phyloP scores from a whole-genome alignment of 2,797 vertebrate genomes.

The Paramormyrops hopkinsi region DNA sequence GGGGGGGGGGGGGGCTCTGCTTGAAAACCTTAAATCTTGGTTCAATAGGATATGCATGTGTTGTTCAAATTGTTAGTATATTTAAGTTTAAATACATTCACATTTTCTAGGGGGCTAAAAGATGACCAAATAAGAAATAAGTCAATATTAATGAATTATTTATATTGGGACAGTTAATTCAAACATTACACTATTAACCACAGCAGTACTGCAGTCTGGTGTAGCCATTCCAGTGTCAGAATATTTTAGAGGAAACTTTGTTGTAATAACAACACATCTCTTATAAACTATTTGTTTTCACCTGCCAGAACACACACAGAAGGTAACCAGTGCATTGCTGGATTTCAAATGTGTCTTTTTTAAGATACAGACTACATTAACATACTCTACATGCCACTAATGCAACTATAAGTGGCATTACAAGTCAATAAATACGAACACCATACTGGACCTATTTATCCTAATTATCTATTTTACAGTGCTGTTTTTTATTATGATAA shows the following conservation, averaged over 20 bases:
- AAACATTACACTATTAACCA: neutral
- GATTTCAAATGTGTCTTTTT: conserved; percentile 27
- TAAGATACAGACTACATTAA: conserved; percentile 51
- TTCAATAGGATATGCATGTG: neutral
- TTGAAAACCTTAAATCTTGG: neutral
- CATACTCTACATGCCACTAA: conserved; percentile 59
- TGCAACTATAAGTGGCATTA: conserved; percentile 65
- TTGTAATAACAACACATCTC: neutral
- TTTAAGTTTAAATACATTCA: neutral
- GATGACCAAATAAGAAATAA: neutral
- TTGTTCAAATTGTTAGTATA: neutral
- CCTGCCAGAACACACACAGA: neutral
- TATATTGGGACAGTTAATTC: neutral
- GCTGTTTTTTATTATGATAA: conserved; percentile 66
- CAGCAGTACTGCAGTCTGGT: neutral
- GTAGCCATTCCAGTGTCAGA: neutral
- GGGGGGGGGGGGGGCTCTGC: neutral
- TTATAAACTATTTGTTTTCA: neutral
- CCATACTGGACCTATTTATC: conserved; percentile 17
- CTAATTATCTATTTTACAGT: conserved; percentile 54
- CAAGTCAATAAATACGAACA: conserved; percentile 50
- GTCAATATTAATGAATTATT: neutral
- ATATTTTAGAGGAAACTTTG: neutral
- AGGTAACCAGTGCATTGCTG: neutral
- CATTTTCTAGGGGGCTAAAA: neutral